Evolutionary conservation across 2,888 invertebrate species (phyloP), one percentile per base, ranked within the genome.

Genomic region (Electrophaes corylata): DNA sequence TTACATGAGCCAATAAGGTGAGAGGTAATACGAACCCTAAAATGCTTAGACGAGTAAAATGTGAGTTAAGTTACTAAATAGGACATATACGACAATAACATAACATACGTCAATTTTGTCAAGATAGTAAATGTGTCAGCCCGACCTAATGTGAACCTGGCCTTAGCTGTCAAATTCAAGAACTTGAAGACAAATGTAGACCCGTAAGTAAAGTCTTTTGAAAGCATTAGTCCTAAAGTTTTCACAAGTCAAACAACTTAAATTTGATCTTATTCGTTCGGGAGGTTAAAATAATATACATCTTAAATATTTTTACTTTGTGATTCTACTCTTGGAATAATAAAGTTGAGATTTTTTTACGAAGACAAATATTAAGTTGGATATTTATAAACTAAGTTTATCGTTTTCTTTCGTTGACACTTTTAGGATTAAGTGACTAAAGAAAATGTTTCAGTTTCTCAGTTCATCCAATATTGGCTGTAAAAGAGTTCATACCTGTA

Each of bases 321-420:
- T 20, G 20, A 20, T 4, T 20, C 20, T 20, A 20, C 20, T 20
- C 20, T 20, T 20, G 20, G 20, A 5, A 20, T 5, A 4, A 20
- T 20, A 20, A 20, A 20, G 20, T 20, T 1, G 1, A 29, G 26
- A 10, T 29, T 10, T 6, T 10, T 29, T 29, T 29, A 10, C 10
- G 26, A 19, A 39, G 10, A 5, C 1, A 35, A 35, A 35, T 37
- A 39, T 12, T 39, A 29, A 48, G 48, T 48, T 39, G 4, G 19
- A 8, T 29, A 39, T 39, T 39, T 29, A 48, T 48, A 18, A 29
- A 40, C 26, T 23, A 8, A 20, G 12, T 47, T 47, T 47, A 2
- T 16, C 14, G 10, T 37, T 37, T 20, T 19, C 12, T 12, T 35
- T 14, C 8, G 45, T 45, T 11, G 31, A 16, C 44, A 44, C 29